Conservation (phyloP, 2,888 invertebrate genomes). For the Cataglyphis albicans region DNA sequence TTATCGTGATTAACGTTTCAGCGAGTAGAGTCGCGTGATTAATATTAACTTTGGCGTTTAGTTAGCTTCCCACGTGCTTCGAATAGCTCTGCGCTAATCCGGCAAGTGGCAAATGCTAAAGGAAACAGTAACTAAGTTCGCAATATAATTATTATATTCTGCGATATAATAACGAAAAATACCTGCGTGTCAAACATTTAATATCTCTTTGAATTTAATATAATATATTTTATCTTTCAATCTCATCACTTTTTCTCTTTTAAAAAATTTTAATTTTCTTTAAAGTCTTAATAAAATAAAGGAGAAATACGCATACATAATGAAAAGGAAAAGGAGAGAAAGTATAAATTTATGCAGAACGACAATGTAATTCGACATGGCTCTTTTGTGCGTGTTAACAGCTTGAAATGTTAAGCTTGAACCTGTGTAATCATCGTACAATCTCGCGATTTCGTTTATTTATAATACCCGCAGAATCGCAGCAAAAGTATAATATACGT, state of each 20-base stretch:
- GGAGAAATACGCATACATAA: not conserved
- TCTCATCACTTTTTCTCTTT: not conserved
- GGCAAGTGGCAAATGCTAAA: constrained; percentile 10
- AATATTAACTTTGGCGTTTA: constrained; percentile 48
- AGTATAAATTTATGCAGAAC: not conserved
- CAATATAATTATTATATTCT: not conserved
- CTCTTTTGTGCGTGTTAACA: constrained; percentile 45
- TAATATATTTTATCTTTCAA: not conserved
- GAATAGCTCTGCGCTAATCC: constrained; percentile 36
- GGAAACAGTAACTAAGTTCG: not conserved
- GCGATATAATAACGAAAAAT: constrained; percentile 9
- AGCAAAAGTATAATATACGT: constrained; percentile 57
- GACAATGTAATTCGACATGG: constrained; percentile 9
- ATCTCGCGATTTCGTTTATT: constrained; percentile 79
- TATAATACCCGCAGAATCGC: constrained; percentile 78
- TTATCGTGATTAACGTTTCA: constrained; percentile 32
- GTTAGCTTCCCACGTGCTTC: constrained; percentile 17
- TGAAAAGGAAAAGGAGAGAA: not conserved
- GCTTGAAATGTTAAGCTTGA: constrained; percentile 70
- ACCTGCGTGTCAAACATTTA: not conserved
- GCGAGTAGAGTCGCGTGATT: constrained; percentile 18
- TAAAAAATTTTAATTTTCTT: not conserved
- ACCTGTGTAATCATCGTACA: constrained; percentile 78
- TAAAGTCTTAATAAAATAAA: not conserved
- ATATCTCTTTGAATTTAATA: not conserved